Percentiles rank a stretch among this genome's conserved stretches.
These are phyloP conservation scores for Gasteruption jaculator DNA, from an alignment of 2,888 invertebrate species.

Conservation along the genomic window DNA sequence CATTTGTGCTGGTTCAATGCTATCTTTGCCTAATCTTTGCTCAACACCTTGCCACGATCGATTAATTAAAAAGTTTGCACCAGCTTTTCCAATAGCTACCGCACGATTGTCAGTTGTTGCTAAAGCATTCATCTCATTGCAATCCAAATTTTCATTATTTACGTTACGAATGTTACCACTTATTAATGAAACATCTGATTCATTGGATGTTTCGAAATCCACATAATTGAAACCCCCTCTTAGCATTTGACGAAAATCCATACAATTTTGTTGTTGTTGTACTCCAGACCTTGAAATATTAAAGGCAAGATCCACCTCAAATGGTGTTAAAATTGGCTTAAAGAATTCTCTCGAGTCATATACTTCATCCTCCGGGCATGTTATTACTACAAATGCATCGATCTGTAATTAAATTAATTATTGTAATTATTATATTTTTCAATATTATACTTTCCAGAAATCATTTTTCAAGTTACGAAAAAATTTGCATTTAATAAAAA, in stretches of 20 bases:
- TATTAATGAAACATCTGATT: slow-evolving; percentile 69
- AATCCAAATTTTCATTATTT: slow-evolving; percentile 30
- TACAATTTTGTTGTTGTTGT: slow-evolving; percentile 60
- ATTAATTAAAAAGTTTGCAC: slow-evolving; percentile 62
- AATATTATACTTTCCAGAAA: not conserved
- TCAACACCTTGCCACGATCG: slow-evolving; percentile 85
- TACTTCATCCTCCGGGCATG: slow-evolving; percentile 87
- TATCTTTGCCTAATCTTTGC: slow-evolving; percentile 71
- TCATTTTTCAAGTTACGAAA: slow-evolving; percentile 5
- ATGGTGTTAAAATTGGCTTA: slow-evolving; percentile 86
- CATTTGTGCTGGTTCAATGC: slow-evolving; percentile 63
- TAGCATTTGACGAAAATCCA: slow-evolving; percentile 72
- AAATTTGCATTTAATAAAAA: slow-evolving; percentile 6
- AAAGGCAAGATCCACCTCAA: slow-evolving; percentile 83
- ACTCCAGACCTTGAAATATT: slow-evolving; percentile 59
- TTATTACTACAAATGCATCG: slow-evolving; percentile 86
- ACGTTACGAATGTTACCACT: slow-evolving; percentile 65
- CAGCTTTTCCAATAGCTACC: slow-evolving; percentile 55
- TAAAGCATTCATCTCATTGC: slow-evolving; percentile 43
- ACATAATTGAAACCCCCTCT: slow-evolving; percentile 59
- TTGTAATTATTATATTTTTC: slow-evolving; percentile 15
- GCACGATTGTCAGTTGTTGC: slow-evolving; percentile 30
- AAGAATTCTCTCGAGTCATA: slow-evolving; percentile 82
- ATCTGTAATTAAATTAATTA: slow-evolving; percentile 57
- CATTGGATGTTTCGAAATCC: slow-evolving; percentile 42